Evolutionary conservation across 2,113 vertebrate species (phyloP).

Genomic region (Mesitornis unicolor): DNA sequence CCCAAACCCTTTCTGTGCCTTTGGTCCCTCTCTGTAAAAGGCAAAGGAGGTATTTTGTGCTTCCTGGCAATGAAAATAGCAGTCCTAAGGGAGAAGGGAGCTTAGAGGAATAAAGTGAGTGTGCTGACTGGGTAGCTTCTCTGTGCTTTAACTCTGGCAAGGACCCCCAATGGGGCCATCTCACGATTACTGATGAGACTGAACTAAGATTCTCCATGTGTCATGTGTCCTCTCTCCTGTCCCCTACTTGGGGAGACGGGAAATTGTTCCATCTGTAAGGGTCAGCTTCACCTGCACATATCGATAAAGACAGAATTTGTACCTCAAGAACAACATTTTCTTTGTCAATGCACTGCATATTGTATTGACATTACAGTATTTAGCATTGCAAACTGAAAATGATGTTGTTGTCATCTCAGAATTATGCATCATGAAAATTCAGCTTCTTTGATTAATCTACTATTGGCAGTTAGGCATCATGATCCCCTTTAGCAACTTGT

Average conservation of each 20-base stretch:
- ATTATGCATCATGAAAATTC: constrained; percentile 38
- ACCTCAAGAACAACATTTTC: constrained; percentile 25
- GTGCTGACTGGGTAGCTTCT: background rate
- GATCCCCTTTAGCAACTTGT: constrained; percentile 50
- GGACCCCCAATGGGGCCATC: background rate
- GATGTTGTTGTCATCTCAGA: constrained; percentile 22
- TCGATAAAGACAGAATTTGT: background rate
- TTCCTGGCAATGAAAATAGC: background rate
- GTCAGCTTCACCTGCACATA: background rate
- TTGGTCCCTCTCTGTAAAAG: background rate
- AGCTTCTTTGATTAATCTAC: constrained; percentile 58
- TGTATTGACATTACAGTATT: background rate
- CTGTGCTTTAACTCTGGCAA: background rate
- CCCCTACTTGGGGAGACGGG: background rate
- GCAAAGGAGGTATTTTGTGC: background rate
- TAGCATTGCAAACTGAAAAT: background rate
- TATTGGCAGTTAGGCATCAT: constrained; percentile 45
- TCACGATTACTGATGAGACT: rapidly evolving
- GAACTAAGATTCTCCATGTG: background rate
- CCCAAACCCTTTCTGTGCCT: background rate
- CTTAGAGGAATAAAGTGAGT: background rate
- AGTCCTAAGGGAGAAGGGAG: background rate
- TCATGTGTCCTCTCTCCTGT: background rate
- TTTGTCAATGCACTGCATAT: background rate
- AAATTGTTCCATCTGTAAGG: background rate